These are phyloP conservation scores for Poecilia picta DNA, from an alignment of 2,797 vertebrate genomes.

Conservation along the genomic window DNA sequence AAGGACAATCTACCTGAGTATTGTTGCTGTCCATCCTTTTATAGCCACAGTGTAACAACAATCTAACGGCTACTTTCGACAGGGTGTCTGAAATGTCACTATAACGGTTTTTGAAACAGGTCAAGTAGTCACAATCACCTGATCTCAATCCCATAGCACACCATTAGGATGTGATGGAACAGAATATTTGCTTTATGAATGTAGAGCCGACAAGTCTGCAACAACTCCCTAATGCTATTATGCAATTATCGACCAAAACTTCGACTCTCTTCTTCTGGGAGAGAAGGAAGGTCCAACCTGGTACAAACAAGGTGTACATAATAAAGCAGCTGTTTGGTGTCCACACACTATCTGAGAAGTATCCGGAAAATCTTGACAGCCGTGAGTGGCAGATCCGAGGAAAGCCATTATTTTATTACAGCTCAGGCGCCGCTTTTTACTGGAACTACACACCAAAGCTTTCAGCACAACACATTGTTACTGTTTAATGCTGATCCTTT, in stretches of 20 bases:
- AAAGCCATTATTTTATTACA: constrained; percentile 50
- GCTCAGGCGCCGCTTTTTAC: constrained; percentile 4
- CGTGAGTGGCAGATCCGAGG: not conserved
- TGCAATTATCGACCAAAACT: not conserved
- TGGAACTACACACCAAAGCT: constrained; percentile 21
- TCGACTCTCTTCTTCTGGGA: not conserved
- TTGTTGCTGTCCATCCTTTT: not conserved
- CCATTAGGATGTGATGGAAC: not conserved
- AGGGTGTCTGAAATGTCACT: not conserved
- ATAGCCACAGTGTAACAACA: not conserved
- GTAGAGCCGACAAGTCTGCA: not conserved
- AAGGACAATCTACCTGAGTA: not conserved
- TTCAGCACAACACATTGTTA: constrained; percentile 28
- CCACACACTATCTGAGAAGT: not conserved
- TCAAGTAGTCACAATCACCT: not conserved
- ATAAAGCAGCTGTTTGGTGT: not conserved
- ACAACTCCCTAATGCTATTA: not conserved
- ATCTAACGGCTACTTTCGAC: not conserved
- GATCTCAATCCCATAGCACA: not conserved
- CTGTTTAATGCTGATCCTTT: constrained; percentile 38
- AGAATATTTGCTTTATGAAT: not conserved
- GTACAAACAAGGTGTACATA: not conserved
- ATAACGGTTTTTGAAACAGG: not conserved
- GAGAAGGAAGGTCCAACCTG: not conserved
- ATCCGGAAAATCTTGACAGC: constrained; percentile 9